These are phyloP conservation scores for Anthophora plumipes DNA, from an alignment of 2,888 invertebrate genomes.

Conservation along the genomic window DNA sequence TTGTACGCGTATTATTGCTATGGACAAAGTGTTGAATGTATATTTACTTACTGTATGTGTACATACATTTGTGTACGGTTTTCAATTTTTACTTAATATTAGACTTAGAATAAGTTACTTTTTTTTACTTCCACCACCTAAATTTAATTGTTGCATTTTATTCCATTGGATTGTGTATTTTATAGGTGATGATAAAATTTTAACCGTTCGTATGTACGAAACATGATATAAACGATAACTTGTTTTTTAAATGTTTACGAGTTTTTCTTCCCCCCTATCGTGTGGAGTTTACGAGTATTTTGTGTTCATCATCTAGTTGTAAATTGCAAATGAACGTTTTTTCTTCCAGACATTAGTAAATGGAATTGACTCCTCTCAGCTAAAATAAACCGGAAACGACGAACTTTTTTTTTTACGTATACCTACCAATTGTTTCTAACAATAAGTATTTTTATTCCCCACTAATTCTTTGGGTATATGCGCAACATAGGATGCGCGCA, in stretches of 20 bases:
- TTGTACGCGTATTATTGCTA: neutral
- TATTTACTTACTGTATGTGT: neutral
- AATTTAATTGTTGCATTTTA: constrained; percentile 38
- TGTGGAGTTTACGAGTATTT: no score
- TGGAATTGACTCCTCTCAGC: neutral
- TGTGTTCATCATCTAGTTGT: no score
- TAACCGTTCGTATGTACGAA: constrained; percentile 40
- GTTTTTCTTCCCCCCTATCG: neutral
- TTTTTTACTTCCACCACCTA: neutral
- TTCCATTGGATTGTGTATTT: constrained; percentile 29
- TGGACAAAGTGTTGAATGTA: neutral
- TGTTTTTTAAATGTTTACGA: constrained; percentile 30
- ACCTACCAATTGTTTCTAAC: neutral
- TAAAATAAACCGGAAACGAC: neutral
- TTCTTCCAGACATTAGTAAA: neutral
- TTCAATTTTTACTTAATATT: constrained; percentile 13
- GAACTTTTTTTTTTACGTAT: no score
- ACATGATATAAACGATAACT: constrained; percentile 38
- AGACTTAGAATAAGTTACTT: constrained; percentile 18
- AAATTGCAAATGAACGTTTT: neutral
- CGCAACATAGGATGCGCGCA: constrained; percentile 53
- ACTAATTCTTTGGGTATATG: constrained; percentile 45
- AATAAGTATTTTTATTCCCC: neutral
- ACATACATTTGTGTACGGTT: constrained; percentile 1
- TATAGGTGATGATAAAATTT: constrained; percentile 35